Conservation (phyloP, 2,113 vertebrate genomes). For the Bubalus kerabau region DNA sequence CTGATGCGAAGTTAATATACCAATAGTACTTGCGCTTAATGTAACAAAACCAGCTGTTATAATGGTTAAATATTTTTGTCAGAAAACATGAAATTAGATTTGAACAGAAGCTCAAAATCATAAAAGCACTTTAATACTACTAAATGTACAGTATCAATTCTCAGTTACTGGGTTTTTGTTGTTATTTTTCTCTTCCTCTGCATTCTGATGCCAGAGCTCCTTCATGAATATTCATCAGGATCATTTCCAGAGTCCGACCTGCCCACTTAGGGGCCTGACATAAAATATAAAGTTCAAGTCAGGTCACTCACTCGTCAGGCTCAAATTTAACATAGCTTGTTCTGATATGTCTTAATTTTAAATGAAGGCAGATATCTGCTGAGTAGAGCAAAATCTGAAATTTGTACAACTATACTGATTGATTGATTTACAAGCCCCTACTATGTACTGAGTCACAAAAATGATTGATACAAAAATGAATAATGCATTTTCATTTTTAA, state of each 20-base stretch:
- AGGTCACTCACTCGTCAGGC: not conserved
- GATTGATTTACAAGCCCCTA: not conserved
- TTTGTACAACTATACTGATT: not conserved
- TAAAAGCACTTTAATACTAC: not conserved
- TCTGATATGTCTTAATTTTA: not conserved
- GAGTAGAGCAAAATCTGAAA: not conserved
- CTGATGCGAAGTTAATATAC: not conserved
- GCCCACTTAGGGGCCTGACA: not conserved
- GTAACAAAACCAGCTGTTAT: not conserved
- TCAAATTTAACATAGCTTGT: not conserved
- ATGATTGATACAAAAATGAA: not conserved
- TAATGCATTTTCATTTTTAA: not conserved
- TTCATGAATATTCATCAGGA: slow-evolving; percentile 7
- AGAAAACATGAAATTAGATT: slow-evolving; percentile 30
- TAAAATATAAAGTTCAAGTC: not conserved
- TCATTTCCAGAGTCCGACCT: not conserved
- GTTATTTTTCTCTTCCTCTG: not conserved
- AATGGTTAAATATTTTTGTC: slow-evolving; percentile 37
- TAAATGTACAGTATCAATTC: not conserved
- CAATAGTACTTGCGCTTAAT: not conserved
- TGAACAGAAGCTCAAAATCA: slow-evolving; percentile 40
- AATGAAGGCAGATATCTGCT: not conserved
- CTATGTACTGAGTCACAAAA: not conserved
- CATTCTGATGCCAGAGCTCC: not conserved
- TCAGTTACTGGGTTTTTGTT: not conserved